phyloP scores from a whole-genome alignment of 2,888 invertebrate genomes.

The Pristionchus exspectatus region DNA sequence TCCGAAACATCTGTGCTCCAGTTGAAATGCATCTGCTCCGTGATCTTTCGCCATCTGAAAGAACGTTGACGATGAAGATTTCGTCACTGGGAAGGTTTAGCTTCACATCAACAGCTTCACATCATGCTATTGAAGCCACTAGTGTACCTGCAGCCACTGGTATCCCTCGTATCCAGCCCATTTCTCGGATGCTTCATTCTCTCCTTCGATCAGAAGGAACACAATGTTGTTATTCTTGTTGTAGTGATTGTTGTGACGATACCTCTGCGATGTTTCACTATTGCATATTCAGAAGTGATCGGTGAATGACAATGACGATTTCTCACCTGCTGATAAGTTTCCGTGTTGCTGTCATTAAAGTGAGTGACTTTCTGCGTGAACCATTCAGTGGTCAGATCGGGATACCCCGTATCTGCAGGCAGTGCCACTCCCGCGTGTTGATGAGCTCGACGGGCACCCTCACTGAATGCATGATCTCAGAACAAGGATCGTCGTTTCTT shows the following conservation, averaged over 20 bases:
- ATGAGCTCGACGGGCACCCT: conserved; percentile 18
- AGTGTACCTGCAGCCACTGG: conserved; percentile 33
- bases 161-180: conserved; percentile 49
- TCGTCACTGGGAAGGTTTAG: not conserved
- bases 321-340: conserved; percentile 62
- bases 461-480: too few relatives aligned
- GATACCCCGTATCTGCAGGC: not conserved
- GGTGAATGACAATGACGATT: too few relatives aligned
- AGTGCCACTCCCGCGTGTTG: not conserved
- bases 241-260: conserved; percentile 66
- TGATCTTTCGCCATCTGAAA: conserved; percentile 66
- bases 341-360: conserved; percentile 60
- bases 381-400: not conserved
- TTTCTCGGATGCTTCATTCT: conserved; percentile 42
- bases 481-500: too few relatives aligned
- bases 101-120: too few relatives aligned
- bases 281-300: too few relatives aligned
- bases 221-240: conserved; percentile 61
- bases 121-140: too few relatives aligned
- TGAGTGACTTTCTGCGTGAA: conserved; percentile 62
- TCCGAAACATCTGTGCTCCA: conserved; percentile 76
- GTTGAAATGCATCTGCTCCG: conserved; percentile 70
- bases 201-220: conserved; percentile 68
- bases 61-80: not conserved
- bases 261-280: conserved; percentile 59